Evolutionary conservation across 2,888 invertebrate genomes (phyloP).

Genomic region (Philereme vetulata): DNA sequence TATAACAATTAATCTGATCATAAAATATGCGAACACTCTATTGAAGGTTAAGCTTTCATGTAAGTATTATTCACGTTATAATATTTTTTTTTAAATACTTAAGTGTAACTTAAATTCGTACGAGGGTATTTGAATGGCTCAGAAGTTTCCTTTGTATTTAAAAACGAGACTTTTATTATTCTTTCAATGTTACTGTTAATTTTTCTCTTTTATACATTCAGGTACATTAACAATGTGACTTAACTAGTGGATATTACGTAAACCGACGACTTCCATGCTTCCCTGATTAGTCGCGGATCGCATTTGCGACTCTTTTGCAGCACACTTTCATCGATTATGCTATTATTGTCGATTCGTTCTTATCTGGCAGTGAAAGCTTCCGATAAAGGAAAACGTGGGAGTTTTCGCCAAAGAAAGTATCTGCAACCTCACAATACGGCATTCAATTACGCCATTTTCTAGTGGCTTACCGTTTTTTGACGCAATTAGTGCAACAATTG

Average conservation of each 20-base stretch:
- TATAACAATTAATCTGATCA: no score
- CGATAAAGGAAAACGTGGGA: constrained; percentile 80
- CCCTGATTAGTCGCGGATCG: constrained; percentile 33
- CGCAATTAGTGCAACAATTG: constrained; percentile 50
- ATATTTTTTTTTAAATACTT: no score
- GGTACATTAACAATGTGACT: not conserved
- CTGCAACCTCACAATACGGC: constrained; percentile 51
- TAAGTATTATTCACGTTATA: no score
- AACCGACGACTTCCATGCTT: constrained; percentile 27
- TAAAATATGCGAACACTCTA: no score
- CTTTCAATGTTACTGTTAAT: no score
- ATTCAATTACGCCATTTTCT: constrained; percentile 63
- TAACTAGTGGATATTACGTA: constrained; percentile 1
- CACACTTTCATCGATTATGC: constrained; percentile 63
- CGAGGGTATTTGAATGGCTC: no score
- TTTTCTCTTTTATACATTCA: not conserved
- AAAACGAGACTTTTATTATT: no score
- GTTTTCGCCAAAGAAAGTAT: constrained; percentile 66
- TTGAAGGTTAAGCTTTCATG: no score
- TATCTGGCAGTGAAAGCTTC: constrained; percentile 73
- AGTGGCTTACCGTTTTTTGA: constrained; percentile 63
- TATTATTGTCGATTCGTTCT: constrained; percentile 67
- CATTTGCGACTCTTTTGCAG: constrained; percentile 33
- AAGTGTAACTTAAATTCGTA: no score
- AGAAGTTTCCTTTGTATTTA: no score